phyloP scores from a whole-genome alignment of 2,113 vertebrate genomes.

The Tinamus guttatus region DNA sequence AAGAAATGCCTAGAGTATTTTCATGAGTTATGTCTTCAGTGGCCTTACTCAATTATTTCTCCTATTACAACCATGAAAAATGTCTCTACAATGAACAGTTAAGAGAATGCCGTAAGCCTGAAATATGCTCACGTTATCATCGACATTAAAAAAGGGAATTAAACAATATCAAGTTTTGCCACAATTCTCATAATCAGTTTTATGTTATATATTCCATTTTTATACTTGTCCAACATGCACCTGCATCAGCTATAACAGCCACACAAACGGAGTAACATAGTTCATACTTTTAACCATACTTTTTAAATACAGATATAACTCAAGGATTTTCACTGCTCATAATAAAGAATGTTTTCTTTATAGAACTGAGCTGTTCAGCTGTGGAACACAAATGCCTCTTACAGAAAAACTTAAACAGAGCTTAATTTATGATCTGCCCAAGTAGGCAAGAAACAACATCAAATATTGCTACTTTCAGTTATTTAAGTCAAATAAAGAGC shows the following conservation, averaged over 20 bases:
- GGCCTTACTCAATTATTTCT: background rate
- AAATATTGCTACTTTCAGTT: background rate
- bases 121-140: background rate
- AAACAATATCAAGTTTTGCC: background rate
- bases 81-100: background rate
- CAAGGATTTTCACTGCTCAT: conserved; percentile 9
- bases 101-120: background rate
- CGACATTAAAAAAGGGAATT: background rate
- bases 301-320: background rate
- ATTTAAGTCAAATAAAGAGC: background rate
- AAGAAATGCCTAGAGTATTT: background rate
- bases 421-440: background rate
- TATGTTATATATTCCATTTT: background rate
- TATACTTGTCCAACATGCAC: background rate
- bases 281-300: background rate
- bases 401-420: background rate
- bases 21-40: background rate
- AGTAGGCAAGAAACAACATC: background rate
- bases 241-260: background rate
- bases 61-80: background rate
- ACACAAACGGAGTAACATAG: background rate
- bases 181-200: background rate
- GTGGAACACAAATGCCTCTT: background rate
- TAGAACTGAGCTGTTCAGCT: background rate
- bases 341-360: background rate